Evolutionary conservation across 2,113 vertebrate genomes (phyloP).

Genomic region (Anguilla rostrata): DNA sequence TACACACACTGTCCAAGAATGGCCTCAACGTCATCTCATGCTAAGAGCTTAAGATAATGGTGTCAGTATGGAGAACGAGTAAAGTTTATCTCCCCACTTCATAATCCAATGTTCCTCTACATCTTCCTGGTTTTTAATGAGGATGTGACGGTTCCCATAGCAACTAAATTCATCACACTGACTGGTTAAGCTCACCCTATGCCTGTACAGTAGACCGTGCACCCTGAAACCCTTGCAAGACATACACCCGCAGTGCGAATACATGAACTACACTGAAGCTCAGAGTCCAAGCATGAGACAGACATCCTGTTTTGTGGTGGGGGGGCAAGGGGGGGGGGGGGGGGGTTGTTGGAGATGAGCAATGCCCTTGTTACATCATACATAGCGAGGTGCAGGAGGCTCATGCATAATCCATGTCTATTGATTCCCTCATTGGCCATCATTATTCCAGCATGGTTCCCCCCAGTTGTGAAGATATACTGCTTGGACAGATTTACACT

Average conservation of each 20-base stretch:
- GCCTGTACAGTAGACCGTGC: background rate
- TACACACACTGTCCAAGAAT: background rate
- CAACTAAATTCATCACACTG: background rate
- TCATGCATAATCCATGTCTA: background rate
- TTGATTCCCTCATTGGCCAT: background rate
- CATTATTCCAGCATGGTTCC: background rate
- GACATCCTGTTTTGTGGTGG: no score
- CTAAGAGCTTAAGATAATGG: background rate
- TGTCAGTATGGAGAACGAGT: background rate
- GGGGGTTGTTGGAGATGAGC: no score
- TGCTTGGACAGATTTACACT: background rate
- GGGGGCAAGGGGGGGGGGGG: no score
- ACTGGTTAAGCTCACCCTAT: background rate
- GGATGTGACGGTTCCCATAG: background rate
- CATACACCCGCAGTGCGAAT: no score
- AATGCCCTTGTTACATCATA: no score
- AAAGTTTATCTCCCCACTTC: background rate
- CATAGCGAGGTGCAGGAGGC: background rate
- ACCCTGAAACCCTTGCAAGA: no score
- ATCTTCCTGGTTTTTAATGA: background rate
- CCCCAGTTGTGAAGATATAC: background rate
- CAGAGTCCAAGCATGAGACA: no score
- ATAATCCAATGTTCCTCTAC: background rate
- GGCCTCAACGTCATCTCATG: background rate
- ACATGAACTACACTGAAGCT: no score